Percentiles rank a stretch among this genome's conserved stretches.
These are phyloP conservation scores for Vombatus ursinus DNA, from an alignment of 2,113 vertebrate genomes.

Conservation along the genomic window DNA sequence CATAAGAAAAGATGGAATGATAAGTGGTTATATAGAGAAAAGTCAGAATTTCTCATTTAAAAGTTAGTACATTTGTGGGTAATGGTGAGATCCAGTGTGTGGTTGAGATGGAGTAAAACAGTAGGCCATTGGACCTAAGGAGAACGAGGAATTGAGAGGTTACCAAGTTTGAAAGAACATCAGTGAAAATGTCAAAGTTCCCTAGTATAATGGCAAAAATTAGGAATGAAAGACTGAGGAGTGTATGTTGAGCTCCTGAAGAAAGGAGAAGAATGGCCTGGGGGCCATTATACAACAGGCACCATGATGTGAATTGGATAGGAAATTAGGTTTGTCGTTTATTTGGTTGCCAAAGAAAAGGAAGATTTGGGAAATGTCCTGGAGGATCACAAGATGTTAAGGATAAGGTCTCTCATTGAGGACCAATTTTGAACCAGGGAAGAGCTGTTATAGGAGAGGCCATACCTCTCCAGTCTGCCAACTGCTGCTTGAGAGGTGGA, in stretches of 20 bases:
- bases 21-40: no score
- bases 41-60: no score
- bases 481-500: neutral
- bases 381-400: neutral
- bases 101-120: no score
- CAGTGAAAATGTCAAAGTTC: neutral
- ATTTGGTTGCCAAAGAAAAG: neutral
- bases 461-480: neutral
- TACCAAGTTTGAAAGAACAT: neutral
- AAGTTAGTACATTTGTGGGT: no score
- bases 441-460: neutral
- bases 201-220: neutral
- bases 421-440: neutral
- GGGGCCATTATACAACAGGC: no score
- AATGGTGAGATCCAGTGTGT: no score
- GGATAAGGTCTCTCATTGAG: neutral
- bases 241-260: neutral
- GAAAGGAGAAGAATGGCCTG: neutral
- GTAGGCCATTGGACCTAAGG: no score
- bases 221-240: neutral
- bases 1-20: no score
- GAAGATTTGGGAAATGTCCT: neutral
- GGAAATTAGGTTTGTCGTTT: neutral
- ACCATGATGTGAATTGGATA: neutral
- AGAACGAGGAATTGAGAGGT: no score